phyloP scores from a whole-genome alignment of 2,888 invertebrate species.

The Apocheima hispidaria region DNA sequence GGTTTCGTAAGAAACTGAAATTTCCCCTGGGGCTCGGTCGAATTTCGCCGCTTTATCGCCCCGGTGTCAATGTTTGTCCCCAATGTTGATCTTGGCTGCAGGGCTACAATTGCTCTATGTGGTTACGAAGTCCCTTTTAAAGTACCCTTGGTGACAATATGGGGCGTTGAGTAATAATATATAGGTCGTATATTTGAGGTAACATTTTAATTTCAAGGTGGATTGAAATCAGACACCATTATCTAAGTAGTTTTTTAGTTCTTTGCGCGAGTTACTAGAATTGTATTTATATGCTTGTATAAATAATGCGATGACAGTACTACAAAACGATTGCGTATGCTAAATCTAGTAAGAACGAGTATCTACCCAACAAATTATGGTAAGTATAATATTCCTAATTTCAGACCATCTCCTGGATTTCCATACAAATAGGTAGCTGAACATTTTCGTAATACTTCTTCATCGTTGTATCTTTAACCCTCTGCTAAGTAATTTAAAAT shows the following conservation, averaged over 20 bases:
- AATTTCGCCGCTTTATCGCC: conserved; percentile 58
- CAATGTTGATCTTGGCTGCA: conserved; percentile 48
- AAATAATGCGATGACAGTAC: no score
- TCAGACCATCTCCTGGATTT: no score
- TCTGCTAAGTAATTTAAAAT: conserved; percentile 16
- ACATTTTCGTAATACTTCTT: background rate
- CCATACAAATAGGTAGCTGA: background rate
- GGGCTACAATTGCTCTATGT: conserved; percentile 38
- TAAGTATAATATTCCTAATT: no score
- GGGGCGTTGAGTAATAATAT: conserved; percentile 12
- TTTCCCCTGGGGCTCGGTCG: conserved; percentile 63
- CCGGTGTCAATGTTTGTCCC: conserved; percentile 59
- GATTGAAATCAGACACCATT: no score
- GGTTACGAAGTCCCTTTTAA: conserved; percentile 39
- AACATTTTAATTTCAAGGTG: conserved; percentile 2
- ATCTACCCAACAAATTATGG: no score
- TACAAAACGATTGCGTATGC: no score
- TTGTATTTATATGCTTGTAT: no score
- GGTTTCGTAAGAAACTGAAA: conserved; percentile 59
- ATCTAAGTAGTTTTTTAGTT: no score
- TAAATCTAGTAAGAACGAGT: no score
- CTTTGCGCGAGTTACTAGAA: no score
- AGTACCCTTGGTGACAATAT: conserved; percentile 36
- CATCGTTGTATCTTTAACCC: background rate
- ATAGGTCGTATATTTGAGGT: conserved; percentile 2